Conservation (phyloP, 2,113 vertebrate genomes). For the Ageneiosus marmoratus region DNA sequence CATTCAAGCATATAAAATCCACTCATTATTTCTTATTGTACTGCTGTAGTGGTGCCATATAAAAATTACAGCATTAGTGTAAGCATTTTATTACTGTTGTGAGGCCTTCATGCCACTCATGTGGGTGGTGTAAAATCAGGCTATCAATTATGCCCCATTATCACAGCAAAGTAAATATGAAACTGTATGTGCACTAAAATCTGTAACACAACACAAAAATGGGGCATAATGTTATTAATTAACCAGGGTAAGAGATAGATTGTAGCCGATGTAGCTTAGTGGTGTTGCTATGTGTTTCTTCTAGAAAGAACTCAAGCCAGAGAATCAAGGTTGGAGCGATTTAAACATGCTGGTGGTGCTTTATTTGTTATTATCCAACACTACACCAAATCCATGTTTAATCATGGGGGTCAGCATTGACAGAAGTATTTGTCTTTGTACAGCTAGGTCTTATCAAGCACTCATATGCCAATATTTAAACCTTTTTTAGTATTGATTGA, state of each 20-base stretch:
- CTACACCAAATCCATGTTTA: background rate
- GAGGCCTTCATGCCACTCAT: slow-evolving; percentile 32
- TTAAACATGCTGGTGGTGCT: background rate
- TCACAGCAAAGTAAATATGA: slow-evolving; percentile 11
- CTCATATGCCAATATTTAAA: background rate
- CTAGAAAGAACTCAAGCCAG: background rate
- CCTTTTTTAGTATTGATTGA: background rate
- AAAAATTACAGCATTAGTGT: slow-evolving; percentile 10
- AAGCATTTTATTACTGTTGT: slow-evolving; percentile 4
- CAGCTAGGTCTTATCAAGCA: background rate
- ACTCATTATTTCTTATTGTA: slow-evolving; percentile 38
- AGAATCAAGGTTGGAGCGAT: background rate
- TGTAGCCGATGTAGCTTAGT: background rate
- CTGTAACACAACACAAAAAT: background rate
- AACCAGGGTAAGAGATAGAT: background rate
- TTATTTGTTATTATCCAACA: background rate
- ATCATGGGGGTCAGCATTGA: background rate
- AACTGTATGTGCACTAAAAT: background rate
- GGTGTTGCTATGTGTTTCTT: background rate
- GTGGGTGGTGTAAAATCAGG: slow-evolving; percentile 26
- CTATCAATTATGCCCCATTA: background rate
- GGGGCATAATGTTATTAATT: background rate
- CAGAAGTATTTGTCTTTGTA: background rate
- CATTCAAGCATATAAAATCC: slow-evolving; percentile 24
- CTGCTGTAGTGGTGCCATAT: slow-evolving; percentile 5